Percentiles rank a stretch among this genome's conserved stretches.
Evolutionary conservation across 2,888 invertebrate species (phyloP).

Genomic region (Neuroscelio doddi): DNA sequence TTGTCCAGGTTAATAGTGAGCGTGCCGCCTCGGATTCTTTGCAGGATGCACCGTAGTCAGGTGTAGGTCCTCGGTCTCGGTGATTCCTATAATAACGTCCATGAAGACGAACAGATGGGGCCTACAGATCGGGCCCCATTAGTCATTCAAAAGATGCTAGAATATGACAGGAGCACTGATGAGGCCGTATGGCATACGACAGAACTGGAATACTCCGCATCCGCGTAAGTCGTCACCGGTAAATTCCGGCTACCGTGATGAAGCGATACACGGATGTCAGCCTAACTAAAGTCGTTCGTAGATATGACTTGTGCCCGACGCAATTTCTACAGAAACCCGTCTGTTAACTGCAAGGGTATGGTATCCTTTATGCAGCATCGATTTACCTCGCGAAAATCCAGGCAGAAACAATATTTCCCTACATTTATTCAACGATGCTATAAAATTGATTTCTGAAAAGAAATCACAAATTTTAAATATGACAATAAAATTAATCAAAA

Average conservation of each 20-base stretch:
- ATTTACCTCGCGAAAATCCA: constrained; percentile 23
- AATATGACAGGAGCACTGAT: constrained; percentile 45
- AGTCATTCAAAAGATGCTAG: constrained; percentile 39
- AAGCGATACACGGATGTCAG: constrained; percentile 44
- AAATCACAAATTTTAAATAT: too few species aligned
- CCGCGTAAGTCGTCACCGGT: constrained; percentile 49
- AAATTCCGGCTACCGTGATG: constrained; percentile 25
- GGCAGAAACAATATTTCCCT: constrained; percentile 12
- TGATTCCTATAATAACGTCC: constrained; percentile 39
- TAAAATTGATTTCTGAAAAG: too few species aligned
- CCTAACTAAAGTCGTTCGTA: constrained; percentile 43
- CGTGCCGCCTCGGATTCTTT: constrained; percentile 15
- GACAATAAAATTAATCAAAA: too few species aligned
- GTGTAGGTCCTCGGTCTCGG: constrained; percentile 37
- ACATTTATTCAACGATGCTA: too few species aligned
- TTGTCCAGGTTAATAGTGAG: constrained; percentile 35
- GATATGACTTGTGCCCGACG: constrained; percentile 27
- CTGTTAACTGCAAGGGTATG: constrained; percentile 11
- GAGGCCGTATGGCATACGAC: constrained; percentile 31
- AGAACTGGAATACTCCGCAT: constrained; percentile 47
- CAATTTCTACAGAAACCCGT: constrained; percentile 9
- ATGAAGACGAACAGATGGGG: constrained; percentile 35
- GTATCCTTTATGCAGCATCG: constrained; percentile 12
- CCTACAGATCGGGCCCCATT: constrained; percentile 44
- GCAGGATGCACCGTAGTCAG: too few species aligned